Percentiles rank a stretch among this genome's conserved stretches.
Evolutionary conservation across 2,797 vertebrate genomes (phyloP).

Genomic region (Fratercula arctica): DNA sequence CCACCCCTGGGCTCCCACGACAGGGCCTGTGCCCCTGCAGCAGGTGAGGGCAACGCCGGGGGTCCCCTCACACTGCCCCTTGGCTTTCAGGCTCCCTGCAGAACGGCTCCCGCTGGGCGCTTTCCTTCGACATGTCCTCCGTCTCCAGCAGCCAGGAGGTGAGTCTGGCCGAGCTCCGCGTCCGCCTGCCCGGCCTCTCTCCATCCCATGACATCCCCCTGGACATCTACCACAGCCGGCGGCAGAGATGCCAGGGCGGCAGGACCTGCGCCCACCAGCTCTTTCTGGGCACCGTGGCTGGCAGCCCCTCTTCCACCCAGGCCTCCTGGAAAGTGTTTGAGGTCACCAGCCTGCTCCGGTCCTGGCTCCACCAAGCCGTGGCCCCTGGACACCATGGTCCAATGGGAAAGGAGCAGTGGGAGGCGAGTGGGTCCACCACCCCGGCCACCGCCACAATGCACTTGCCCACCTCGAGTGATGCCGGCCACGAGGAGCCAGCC

Average conservation of each 20-base stretch:
- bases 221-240: constrained; percentile 82
- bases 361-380: constrained; percentile 77
- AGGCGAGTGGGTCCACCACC: accelerated
- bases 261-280: constrained; percentile 68
- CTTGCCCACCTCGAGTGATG: accelerated
- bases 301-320: constrained; percentile 28
- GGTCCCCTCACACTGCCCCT: background rate
- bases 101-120: constrained; percentile 78
- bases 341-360: constrained; percentile 79
- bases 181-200: constrained; percentile 74
- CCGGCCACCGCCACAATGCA: accelerated
- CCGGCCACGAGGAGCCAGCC: background rate
- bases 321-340: constrained; percentile 85
- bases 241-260: background rate
- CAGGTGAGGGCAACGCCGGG: accelerated
- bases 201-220: constrained; percentile 63
- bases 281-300: constrained; percentile 80
- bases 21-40: background rate
- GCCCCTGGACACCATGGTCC: background rate
- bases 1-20: accelerated
- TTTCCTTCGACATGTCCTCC: constrained; percentile 89
- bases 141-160: constrained; percentile 80
- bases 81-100: constrained; percentile 76
- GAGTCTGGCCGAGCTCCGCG: constrained; percentile 81
- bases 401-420: background rate